Conservation (phyloP, 2,888 invertebrate genomes). For the Phanerotoma sp. region DNA sequence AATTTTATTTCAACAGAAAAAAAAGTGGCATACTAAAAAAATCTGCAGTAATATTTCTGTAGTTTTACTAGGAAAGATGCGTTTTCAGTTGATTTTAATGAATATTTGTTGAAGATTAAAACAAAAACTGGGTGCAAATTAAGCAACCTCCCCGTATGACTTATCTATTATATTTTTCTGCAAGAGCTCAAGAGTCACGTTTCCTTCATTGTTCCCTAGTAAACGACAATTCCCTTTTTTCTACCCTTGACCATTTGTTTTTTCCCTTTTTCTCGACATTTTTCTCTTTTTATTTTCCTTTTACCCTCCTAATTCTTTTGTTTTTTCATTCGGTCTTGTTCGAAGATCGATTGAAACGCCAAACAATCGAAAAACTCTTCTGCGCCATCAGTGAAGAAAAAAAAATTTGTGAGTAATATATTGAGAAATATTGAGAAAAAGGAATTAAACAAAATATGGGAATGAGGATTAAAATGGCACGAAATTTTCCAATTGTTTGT, state of each 20-base stretch:
- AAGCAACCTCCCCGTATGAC: neutral
- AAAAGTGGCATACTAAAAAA: too few species aligned
- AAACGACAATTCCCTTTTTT: slow-evolving; percentile 12
- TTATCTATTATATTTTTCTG: neutral
- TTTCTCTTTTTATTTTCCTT: neutral
- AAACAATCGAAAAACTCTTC: slow-evolving; percentile 6
- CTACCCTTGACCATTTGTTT: neutral
- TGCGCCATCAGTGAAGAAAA: slow-evolving; percentile 1
- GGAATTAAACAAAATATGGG: too few species aligned
- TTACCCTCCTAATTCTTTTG: neutral
- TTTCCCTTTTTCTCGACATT: neutral
- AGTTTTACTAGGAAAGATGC: too few species aligned
- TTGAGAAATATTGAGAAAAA: neutral
- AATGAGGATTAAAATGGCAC: too few species aligned
- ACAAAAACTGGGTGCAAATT: too few species aligned
- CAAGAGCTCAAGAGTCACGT: slow-evolving; percentile 1
- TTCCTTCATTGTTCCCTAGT: slow-evolving; percentile 4
- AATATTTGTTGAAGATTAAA: too few species aligned
- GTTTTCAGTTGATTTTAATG: too few species aligned
- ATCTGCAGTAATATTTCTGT: too few species aligned
- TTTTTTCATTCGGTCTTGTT: neutral
- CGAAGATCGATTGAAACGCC: slow-evolving; percentile 7
- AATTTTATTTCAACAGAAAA: neutral
- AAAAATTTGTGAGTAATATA: too few species aligned
- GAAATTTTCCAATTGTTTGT: too few species aligned